Conservation (phyloP, 2,888 invertebrate genomes). For the Diplolepis rosae region DNA sequence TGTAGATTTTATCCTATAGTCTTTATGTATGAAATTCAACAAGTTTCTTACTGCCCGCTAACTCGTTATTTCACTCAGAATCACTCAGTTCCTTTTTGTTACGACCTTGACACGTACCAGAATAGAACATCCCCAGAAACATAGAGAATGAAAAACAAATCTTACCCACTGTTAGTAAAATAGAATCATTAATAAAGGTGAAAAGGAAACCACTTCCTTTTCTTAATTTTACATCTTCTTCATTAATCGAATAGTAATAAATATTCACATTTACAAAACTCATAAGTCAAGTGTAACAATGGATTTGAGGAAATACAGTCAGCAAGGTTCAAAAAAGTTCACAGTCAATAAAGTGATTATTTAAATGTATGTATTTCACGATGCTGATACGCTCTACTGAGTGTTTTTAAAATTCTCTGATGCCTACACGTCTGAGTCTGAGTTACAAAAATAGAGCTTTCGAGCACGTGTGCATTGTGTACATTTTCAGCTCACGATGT, state of each 20-base stretch:
- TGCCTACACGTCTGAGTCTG: conserved; percentile 19
- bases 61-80: background rate
- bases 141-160: background rate
- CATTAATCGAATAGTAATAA: background rate
- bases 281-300: background rate
- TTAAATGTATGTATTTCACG: background rate
- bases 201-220: background rate
- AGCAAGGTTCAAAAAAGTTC: background rate
- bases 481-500: background rate
- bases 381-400: conserved; percentile 11
- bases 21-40: background rate
- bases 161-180: background rate
- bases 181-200: background rate
- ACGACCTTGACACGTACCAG: conserved; percentile 13
- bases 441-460: conserved; percentile 28
- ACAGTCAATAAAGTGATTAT: conserved; percentile 12
- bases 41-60: background rate
- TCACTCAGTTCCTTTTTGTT: background rate
- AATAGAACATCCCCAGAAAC: background rate
- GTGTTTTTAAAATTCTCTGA: conserved; percentile 27
- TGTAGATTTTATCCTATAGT: background rate
- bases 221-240: background rate
- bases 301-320: background rate
- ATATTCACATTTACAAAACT: background rate
- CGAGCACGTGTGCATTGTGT: conserved; percentile 25